Conservation (phyloP, 2,797 vertebrate species). For the Todus mexicanus region DNA sequence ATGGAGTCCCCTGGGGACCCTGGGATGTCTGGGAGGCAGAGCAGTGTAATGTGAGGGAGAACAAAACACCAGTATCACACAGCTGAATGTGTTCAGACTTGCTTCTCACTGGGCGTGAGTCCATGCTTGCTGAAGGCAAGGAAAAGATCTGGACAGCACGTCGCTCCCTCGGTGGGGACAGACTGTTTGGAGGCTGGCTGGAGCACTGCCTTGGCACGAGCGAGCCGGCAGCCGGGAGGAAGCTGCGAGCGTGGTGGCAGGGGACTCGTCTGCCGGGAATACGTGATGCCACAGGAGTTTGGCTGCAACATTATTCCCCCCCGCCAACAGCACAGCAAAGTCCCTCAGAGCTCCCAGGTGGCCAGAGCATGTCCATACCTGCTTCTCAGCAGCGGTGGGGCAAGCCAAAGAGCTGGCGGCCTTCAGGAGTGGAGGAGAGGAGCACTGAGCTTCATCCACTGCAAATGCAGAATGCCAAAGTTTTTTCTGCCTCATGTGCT, state of each 20-base stretch:
- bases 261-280: background rate
- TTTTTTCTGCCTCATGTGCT: background rate
- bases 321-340: background rate
- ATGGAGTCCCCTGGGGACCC: background rate
- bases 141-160: background rate
- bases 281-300: background rate
- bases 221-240: background rate
- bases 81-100: fast-evolving
- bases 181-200: background rate
- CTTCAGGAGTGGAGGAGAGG: background rate
- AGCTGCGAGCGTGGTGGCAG: background rate
- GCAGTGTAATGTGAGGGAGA: background rate
- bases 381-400: background rate
- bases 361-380: background rate
- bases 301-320: background rate
- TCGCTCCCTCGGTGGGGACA: background rate
- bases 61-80: background rate
- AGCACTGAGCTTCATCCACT: background rate
- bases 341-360: background rate
- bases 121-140: background rate
- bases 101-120: background rate
- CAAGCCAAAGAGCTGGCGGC: background rate
- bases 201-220: background rate
- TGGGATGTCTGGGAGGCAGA: background rate
- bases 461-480: background rate